Percentiles rank a stretch among this genome's conserved stretches.
These are phyloP conservation scores for Prochilodus magdalenae DNA, from an alignment of 2,113 vertebrate species.

Conservation along the genomic window DNA sequence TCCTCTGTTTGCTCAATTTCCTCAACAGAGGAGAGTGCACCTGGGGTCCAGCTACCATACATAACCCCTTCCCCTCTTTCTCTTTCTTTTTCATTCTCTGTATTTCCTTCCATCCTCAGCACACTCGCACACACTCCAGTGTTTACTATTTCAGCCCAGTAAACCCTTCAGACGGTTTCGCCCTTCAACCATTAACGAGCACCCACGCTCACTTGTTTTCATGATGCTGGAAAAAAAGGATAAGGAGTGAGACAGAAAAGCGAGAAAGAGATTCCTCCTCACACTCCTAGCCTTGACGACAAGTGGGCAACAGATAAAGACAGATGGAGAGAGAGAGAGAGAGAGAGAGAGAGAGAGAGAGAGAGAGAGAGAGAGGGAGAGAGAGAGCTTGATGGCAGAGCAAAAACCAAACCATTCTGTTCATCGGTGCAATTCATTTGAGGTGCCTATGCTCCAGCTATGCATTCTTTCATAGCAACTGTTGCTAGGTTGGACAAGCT, in stretches of 20 bases:
- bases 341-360: neutral
- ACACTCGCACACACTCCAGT: conserved; percentile 12
- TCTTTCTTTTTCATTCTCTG: neutral
- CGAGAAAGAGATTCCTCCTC: neutral
- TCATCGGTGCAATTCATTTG: too few relatives aligned
- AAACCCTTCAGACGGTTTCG: conserved; percentile 62
- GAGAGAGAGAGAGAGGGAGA: too few relatives aligned
- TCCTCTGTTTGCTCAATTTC: conserved; percentile 79
- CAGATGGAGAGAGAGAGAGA: neutral
- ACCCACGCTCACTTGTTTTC: neutral
- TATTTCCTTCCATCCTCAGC: neutral
- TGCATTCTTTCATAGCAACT: too few relatives aligned
- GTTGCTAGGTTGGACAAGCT: too few relatives aligned
- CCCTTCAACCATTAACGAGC: conserved; percentile 62
- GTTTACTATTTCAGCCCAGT: conserved; percentile 73
- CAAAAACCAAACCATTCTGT: too few relatives aligned
- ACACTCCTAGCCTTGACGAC: neutral
- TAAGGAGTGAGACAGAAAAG: conserved; percentile 5
- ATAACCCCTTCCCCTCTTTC: neutral
- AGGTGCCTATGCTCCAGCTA: too few relatives aligned
- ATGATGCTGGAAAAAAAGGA: conserved; percentile 16
- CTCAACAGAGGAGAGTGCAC: conserved; percentile 68
- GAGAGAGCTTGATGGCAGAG: too few relatives aligned
- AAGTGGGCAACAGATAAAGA: neutral
- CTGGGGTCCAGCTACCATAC: conserved; percentile 67